Base-by-base conservation (phyloP, 2,113 vertebrate species). In the Hassar affinis region DNA sequence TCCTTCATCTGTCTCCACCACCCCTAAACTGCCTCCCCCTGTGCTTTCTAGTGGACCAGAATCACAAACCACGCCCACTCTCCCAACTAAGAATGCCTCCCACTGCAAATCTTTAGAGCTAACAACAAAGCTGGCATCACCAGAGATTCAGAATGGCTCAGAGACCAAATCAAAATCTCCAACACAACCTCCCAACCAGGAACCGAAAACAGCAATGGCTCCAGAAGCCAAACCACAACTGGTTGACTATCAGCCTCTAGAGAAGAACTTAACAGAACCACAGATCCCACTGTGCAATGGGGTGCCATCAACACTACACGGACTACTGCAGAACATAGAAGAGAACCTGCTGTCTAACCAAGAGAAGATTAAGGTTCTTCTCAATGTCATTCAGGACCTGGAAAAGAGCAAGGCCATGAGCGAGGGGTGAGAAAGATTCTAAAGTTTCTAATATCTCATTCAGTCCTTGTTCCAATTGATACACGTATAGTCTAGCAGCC, bases 361-460 rank as follows among this genome's bases (percentile, higher is more conserved):
- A 90, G 96, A 99, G 94, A 99, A 99, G 95, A 99, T 99, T 92
- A 99, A 98, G 92, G 96, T 99, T 90, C 96, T 99, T 86, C 90
- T 99, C 92, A 99, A 99, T 86, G 97, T 99, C 91, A 99, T 99
- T 91, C 97, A 99, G 94, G 98, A 99, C 92, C 92, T 99, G 94
- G 98, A 99, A 93, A 99, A 95, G 92, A 97, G 95, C 92, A 97
- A 96, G 90, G 98, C 98, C 72, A 93, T 98, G 90, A 98, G 95
- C 38, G 97, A 99, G 95, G 98, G 98, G 98, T 99, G 94, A 93
- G 87, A 93, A 71, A 14, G 22, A 49, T n/a, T 49, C 5, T 49
- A 1, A 25, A 52, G 33, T 54, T 35, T 35, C 18, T 52, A 49
- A 33, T n/a, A 76, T 78, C 57, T 85, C 35, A 81, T 82, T 54